phyloP scores from a whole-genome alignment of 2,797 vertebrate species.

The Labeo calbasu region DNA sequence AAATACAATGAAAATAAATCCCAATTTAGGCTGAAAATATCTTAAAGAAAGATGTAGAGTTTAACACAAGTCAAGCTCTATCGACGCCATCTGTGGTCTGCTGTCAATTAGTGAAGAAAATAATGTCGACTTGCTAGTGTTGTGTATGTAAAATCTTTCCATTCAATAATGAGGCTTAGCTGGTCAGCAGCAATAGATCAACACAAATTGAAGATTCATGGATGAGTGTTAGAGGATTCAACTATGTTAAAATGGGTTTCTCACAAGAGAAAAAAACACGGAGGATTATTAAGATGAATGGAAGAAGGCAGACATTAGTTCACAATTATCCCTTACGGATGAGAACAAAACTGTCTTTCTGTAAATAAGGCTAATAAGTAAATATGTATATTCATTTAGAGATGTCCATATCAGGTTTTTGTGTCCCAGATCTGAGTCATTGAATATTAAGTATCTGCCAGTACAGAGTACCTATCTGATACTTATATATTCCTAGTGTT shows the following conservation, averaged over 20 bases:
- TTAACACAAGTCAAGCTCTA: background rate
- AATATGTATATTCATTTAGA: background rate
- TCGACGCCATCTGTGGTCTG: background rate
- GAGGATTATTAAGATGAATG: no score
- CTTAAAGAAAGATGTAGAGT: background rate
- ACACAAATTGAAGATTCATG: background rate
- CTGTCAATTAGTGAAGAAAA: conserved; percentile 3
- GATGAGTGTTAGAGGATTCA: background rate
- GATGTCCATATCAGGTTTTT: no score
- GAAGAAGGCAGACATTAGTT: background rate
- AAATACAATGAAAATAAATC: conserved; percentile 15
- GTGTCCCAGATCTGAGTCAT: no score
- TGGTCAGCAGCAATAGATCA: conserved; percentile 19
- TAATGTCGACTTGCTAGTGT: background rate
- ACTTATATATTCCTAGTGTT: no score
- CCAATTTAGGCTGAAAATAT: conserved; percentile 1
- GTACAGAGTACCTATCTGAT: no score
- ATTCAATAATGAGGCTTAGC: conserved; percentile 6
- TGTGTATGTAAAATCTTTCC: background rate
- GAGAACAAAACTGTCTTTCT: background rate
- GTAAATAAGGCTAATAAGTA: background rate
- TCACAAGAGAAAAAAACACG: background rate
- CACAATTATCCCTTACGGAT: background rate
- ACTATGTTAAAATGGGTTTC: background rate
- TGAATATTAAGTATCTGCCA: no score